Conservation (phyloP, 2,113 vertebrate species). For the Varanus komodoensis region DNA sequence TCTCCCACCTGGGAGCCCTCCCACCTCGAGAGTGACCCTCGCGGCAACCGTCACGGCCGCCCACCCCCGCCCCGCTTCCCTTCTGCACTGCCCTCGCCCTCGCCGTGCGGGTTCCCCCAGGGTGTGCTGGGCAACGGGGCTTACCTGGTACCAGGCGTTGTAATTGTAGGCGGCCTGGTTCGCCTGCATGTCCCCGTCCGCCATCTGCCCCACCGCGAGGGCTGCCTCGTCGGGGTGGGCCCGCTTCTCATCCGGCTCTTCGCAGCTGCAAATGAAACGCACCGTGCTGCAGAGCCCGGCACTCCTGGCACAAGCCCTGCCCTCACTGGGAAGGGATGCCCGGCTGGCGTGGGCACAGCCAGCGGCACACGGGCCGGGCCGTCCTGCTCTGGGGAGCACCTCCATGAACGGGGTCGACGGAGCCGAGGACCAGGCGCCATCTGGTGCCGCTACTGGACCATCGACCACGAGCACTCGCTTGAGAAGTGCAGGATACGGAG, state of each 20-base stretch:
- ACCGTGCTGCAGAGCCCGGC: not conserved
- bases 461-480: too few relatives aligned
- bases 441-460: not conserved
- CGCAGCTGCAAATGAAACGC: conserved; percentile 66
- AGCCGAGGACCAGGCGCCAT: not conserved
- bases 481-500: not conserved
- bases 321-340: too few relatives aligned
- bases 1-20: too few relatives aligned
- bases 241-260: conserved; percentile 92
- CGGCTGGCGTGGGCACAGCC: not conserved
- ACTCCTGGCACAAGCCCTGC: not conserved
- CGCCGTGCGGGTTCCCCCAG: too few relatives aligned
- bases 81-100: too few relatives aligned
- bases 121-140: conserved; percentile 19
- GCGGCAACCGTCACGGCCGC: too few relatives aligned
- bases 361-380: not conserved
- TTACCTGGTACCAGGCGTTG: conserved; percentile 95
- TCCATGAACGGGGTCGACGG: not conserved
- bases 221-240: conserved; percentile 86
- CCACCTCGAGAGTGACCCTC: too few relatives aligned
- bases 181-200: conserved; percentile 86
- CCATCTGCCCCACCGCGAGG: conserved; percentile 75
- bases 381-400: not conserved
- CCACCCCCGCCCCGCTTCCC: too few relatives aligned
- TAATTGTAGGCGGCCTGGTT: conserved; percentile 94